Evolutionary conservation across 2,113 vertebrate genomes (phyloP).

Genomic region (Beaufortia kweichowensis): DNA sequence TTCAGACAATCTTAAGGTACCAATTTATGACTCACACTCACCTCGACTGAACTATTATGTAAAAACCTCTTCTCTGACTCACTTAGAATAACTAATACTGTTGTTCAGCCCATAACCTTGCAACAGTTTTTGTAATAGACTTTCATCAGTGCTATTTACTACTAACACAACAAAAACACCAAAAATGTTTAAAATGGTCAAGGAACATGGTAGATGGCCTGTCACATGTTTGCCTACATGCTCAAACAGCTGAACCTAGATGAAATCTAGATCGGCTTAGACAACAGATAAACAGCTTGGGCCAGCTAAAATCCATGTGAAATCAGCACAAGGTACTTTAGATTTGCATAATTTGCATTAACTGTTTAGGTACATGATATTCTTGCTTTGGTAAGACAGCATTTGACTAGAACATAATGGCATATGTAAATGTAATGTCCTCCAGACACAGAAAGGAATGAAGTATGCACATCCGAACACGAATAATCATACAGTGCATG

Average conservation of each 20-base stretch:
- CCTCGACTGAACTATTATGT: not conserved
- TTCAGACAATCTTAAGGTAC: not conserved
- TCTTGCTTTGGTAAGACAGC: not conserved
- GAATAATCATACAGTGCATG: not conserved
- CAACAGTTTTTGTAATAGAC: not conserved
- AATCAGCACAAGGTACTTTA: too few species aligned
- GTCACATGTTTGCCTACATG: too few species aligned
- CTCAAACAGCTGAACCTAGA: not conserved
- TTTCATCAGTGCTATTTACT: not conserved
- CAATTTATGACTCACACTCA: not conserved
- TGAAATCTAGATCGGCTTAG: not conserved
- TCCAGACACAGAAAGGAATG: constrained; percentile 10
- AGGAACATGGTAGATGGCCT: too few species aligned
- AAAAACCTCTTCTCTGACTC: not conserved
- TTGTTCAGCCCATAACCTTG: not conserved
- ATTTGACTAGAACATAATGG: not conserved
- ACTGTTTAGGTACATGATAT: not conserved
- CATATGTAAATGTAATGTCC: constrained; percentile 9
- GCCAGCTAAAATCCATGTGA: not conserved
- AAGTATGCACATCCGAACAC: not conserved
- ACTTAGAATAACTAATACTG: not conserved
- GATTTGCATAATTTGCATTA: not conserved
- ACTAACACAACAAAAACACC: too few species aligned
- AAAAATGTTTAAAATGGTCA: too few species aligned
- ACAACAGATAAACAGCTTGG: not conserved